A percentile compares a stretch with the other conserved stretches of the same genome.
Evolutionary conservation across 2,888 invertebrate genomes (phyloP).

Genomic region (Drosophila subquinaria): DNA sequence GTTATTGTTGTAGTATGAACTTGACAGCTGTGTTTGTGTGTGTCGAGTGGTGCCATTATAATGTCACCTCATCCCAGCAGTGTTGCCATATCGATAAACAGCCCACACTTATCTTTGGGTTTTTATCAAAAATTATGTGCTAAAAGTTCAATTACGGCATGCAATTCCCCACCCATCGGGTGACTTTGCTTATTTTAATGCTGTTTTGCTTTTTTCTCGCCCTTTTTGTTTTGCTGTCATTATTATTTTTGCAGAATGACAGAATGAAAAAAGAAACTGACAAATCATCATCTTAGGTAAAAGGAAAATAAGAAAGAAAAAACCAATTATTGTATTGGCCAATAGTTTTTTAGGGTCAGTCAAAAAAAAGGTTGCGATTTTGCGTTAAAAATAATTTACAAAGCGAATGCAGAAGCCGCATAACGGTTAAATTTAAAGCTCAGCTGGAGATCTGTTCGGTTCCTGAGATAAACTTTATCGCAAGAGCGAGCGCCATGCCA

Average conservation of each 20-base stretch:
- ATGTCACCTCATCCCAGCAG: conserved; percentile 22
- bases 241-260: conserved; percentile 49
- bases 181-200: conserved; percentile 26
- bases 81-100: conserved; percentile 49
- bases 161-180: not conserved
- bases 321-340: conserved; percentile 23
- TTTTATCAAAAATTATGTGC: conserved; percentile 54
- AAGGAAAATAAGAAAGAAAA: conserved; percentile 17
- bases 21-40: conserved; percentile 21
- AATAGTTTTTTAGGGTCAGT: conserved; percentile 55
- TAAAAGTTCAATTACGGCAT: conserved; percentile 54
- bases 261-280: conserved; percentile 51
- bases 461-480: conserved; percentile 25
- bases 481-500: not conserved
- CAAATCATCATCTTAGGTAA: conserved; percentile 53
- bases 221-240: conserved; percentile 9
- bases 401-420: conserved; percentile 12
- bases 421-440: conserved; percentile 26
- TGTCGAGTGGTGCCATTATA: conserved; percentile 12
- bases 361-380: conserved; percentile 3
- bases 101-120: conserved; percentile 39
- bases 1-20: conserved; percentile 10
- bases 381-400: not conserved
- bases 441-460: conserved; percentile 35
- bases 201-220: conserved; percentile 16